Percentiles rank a stretch among this genome's conserved stretches.
Evolutionary conservation across 1,140 invertebrate genomes (phyloP).

Genomic region (Dermatophagoides farinae): DNA sequence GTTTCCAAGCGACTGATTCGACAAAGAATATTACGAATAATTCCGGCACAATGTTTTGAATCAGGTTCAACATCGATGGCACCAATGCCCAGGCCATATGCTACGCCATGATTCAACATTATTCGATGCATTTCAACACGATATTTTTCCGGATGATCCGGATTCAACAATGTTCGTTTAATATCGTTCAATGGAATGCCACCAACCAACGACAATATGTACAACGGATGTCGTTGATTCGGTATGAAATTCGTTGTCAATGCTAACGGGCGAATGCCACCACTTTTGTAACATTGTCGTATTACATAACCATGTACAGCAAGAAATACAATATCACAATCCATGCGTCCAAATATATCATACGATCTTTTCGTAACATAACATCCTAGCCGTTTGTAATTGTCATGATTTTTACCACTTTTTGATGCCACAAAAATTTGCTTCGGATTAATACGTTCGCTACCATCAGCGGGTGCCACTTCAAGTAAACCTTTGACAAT

Average conservation of each 20-base stretch:
- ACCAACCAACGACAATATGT: constrained; percentile 9
- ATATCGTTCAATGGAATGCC: constrained; percentile 12
- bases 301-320: constrained; percentile 8
- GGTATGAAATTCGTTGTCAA: constrained; percentile 14
- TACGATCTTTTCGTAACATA: constrained; percentile 10
- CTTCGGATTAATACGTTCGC: constrained; percentile 11
- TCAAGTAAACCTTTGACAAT: constrained; percentile 12
- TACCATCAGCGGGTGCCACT: not conserved
- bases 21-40: constrained; percentile 9
- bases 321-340: constrained; percentile 13
- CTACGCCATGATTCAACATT: constrained; percentile 10
- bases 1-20: not conserved
- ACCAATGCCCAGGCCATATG: constrained; percentile 10
- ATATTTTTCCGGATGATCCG: constrained; percentile 13
- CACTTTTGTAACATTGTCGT: constrained; percentile 6
- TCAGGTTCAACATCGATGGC: constrained; percentile 13
- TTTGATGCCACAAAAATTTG: constrained; percentile 12
- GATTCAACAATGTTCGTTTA: not conserved
- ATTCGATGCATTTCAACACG: constrained; percentile 11
- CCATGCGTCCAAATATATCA: constrained; percentile 12
- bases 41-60: constrained; percentile 3
- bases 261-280: constrained; percentile 2
- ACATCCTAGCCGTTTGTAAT: constrained; percentile 8
- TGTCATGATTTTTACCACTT: constrained; percentile 4
- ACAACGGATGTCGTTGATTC: constrained; percentile 11